Percentiles rank a stretch among this genome's conserved stretches.
Evolutionary conservation across 2,797 vertebrate genomes (phyloP).

Genomic region (Pangasius mekongensis): DNA sequence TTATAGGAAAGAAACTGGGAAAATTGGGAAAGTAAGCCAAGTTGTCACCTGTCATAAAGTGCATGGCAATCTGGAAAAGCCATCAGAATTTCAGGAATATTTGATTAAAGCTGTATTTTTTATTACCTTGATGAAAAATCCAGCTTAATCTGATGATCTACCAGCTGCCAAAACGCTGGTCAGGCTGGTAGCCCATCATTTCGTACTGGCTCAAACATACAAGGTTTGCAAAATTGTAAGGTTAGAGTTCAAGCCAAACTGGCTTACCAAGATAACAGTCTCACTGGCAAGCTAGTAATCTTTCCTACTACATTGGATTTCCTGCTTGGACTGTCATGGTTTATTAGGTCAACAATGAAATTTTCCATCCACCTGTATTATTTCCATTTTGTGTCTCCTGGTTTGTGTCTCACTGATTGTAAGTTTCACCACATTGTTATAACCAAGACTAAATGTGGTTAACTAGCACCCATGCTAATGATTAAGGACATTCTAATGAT

Average conservation of each 20-base stretch:
- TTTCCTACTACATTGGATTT: neutral
- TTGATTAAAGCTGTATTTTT: neutral
- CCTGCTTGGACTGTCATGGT: neutral
- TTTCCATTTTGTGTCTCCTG: neutral
- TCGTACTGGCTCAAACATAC: neutral
- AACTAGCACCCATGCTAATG: neutral
- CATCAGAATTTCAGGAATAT: neutral
- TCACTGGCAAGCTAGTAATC: neutral
- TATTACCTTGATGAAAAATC: neutral
- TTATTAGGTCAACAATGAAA: neutral
- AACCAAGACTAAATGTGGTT: neutral
- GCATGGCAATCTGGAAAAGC: neutral
- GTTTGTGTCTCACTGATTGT: neutral
- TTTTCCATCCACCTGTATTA: neutral
- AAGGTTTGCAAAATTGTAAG: neutral
- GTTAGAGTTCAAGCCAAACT: conserved; percentile 11
- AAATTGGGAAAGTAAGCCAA: neutral
- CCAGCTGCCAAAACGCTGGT: neutral
- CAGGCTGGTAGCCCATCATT: conserved; percentile 8
- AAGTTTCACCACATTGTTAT: neutral
- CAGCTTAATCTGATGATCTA: neutral
- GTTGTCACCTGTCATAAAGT: neutral
- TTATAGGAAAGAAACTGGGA: neutral
- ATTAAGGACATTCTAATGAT: neutral
- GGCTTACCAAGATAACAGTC: conserved; percentile 4